phyloP scores from a whole-genome alignment of 2,888 invertebrate genomes.

The Steinernema carpocapsae region DNA sequence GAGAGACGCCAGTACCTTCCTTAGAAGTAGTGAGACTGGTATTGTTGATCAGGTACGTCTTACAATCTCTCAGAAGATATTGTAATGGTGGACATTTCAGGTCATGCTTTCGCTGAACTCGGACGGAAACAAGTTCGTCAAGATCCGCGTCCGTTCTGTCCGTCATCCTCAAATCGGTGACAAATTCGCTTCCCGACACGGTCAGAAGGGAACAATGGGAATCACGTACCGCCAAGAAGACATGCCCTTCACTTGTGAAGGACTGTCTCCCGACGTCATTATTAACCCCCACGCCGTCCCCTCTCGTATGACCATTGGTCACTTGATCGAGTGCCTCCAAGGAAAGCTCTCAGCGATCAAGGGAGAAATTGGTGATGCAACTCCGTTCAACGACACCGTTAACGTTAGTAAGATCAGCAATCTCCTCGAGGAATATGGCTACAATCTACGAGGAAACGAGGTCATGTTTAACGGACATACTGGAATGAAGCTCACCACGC shows the following conservation, averaged over 20 bases:
- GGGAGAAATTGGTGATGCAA: constrained; percentile 90
- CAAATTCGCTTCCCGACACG: constrained; percentile 97
- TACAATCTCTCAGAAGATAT: no score
- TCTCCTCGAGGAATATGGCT: constrained; percentile 84
- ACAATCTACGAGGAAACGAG: constrained; percentile 95
- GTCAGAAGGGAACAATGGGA: constrained; percentile 95
- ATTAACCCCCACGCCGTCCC: constrained; percentile 99
- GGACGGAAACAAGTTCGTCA: constrained; percentile 98
- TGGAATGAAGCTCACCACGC: constrained; percentile 87
- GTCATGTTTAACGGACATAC: constrained; percentile 90
- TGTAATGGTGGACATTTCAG: no score
- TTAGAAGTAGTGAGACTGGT: constrained; percentile 97
- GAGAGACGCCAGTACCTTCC: constrained; percentile 95
- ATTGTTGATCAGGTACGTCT: constrained; percentile 85
- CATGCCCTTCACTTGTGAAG: constrained; percentile 93
- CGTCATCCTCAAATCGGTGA: constrained; percentile 99
- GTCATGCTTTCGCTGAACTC: constrained; percentile 97
- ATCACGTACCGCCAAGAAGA: constrained; percentile 89
- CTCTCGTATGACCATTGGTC: constrained; percentile 85
- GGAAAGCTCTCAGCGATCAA: constrained; percentile 91
- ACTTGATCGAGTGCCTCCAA: constrained; percentile 99
- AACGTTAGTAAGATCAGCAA: constrained; percentile 92
- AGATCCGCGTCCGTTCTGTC: constrained; percentile 95
- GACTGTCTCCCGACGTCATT: constrained; percentile 92
- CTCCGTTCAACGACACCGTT: constrained; percentile 86